Conservation (phyloP, 2,888 invertebrate species). For the Parnassius orleans region DNA sequence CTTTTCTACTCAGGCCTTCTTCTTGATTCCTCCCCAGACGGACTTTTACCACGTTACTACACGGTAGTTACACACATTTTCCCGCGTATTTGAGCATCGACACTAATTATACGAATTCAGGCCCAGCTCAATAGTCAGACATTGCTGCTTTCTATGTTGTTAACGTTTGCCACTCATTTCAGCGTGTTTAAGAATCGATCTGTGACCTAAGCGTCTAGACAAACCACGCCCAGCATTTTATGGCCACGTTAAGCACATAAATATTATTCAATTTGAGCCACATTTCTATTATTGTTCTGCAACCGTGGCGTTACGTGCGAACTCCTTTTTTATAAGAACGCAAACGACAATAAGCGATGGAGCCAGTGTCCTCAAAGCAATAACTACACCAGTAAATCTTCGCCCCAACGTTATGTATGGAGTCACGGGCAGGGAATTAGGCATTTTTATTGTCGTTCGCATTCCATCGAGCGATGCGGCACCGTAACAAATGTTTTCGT, state of each 20-base stretch:
- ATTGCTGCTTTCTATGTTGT: too few relatives aligned
- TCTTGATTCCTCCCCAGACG: too few relatives aligned
- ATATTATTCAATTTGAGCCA: constrained; percentile 1
- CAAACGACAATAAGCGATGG: constrained; percentile 26
- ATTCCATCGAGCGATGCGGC: constrained; percentile 2
- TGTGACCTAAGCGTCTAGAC: too few relatives aligned
- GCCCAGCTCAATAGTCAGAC: too few relatives aligned
- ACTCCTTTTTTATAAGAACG: constrained; percentile 13
- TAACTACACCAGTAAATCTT: constrained; percentile 31
- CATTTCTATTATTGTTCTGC: background rate
- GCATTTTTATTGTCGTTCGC: constrained; percentile 22
- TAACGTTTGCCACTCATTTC: too few relatives aligned
- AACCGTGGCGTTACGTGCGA: background rate
- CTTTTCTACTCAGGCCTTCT: too few relatives aligned
- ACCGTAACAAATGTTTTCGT: constrained; percentile 14
- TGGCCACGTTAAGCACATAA: background rate
- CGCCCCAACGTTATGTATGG: constrained; percentile 31
- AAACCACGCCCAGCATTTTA: background rate
- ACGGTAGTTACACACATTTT: too few relatives aligned
- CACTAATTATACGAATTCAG: too few relatives aligned
- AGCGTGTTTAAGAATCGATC: too few relatives aligned
- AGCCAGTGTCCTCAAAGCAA: constrained; percentile 30
- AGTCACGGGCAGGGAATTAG: constrained; percentile 31
- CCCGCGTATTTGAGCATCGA: too few relatives aligned
- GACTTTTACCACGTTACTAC: too few relatives aligned